These are phyloP conservation scores for Sesamia nonagrioides DNA, from an alignment of 1,140 invertebrate species.

Conservation along the genomic window DNA sequence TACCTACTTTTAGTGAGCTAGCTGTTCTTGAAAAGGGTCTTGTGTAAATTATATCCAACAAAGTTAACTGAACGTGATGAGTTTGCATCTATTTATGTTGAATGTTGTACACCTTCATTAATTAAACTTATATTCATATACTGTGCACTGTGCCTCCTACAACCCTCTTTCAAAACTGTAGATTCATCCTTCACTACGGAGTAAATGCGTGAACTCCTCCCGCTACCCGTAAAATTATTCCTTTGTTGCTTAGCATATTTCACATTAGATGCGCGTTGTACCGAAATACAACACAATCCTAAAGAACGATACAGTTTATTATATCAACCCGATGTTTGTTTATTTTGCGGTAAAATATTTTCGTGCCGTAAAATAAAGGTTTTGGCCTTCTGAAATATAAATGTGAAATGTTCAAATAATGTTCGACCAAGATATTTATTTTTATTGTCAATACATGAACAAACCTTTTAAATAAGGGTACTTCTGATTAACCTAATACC, in stretches of 20 bases:
- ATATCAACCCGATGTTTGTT: slow-evolving; percentile 15
- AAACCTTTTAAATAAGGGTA: neutral
- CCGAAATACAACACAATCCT: slow-evolving; percentile 21
- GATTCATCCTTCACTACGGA: neutral
- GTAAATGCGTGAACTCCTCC: slow-evolving; percentile 30
- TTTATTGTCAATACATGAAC: neutral
- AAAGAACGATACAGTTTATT: slow-evolving; percentile 12
- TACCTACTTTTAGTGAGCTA: too few relatives aligned
- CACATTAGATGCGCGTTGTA: slow-evolving; percentile 32
- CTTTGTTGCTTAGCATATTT: slow-evolving; percentile 43
- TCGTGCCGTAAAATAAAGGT: slow-evolving; percentile 29
- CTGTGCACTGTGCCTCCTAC: neutral
- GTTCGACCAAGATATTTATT: neutral
- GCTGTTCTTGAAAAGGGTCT: too few relatives aligned
- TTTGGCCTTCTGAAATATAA: neutral
- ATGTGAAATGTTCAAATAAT: neutral
- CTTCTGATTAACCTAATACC: neutral
- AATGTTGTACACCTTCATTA: too few relatives aligned
- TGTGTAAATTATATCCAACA: too few relatives aligned
- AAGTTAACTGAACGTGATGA: too few relatives aligned
- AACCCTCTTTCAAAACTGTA: slow-evolving; percentile 1
- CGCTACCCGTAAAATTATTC: slow-evolving; percentile 18
- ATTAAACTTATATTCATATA: too few relatives aligned
- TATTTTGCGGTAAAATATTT: slow-evolving; percentile 40
- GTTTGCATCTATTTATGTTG: too few relatives aligned